Evolutionary conservation across 2,113 vertebrate species (phyloP).

Genomic region (Solenodon paradoxus): DNA sequence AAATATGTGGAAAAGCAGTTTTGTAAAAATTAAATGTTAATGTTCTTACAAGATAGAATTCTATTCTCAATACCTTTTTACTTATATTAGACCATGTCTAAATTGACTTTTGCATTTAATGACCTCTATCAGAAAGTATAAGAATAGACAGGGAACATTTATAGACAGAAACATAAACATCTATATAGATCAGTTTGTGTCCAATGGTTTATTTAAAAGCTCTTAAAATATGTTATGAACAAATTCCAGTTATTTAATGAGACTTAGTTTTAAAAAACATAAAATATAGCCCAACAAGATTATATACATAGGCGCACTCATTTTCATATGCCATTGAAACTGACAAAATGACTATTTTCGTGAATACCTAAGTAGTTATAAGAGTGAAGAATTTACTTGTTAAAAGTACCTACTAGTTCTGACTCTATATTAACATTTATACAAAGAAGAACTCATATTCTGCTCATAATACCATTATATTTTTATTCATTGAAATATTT

Average conservation of each 20-base stretch:
- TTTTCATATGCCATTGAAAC: conserved; percentile 31
- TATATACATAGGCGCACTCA: conserved; percentile 9
- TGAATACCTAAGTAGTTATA: conserved; percentile 42
- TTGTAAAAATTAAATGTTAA: conserved; percentile 63
- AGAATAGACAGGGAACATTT: conserved; percentile 28
- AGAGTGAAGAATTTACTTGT: conserved; percentile 36
- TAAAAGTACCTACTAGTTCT: conserved; percentile 35
- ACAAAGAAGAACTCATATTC: neutral
- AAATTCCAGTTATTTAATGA: conserved; percentile 43
- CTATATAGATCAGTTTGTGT: neutral
- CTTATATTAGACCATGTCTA: conserved; percentile 35
- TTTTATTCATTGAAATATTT: neutral
- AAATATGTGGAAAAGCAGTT: conserved; percentile 18
- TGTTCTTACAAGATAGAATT: neutral
- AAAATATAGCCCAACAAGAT: neutral
- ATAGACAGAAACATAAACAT: neutral
- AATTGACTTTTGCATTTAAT: conserved; percentile 36
- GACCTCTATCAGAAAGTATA: conserved; percentile 40
- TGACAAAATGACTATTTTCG: conserved; percentile 67
- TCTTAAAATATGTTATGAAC: conserved; percentile 34
- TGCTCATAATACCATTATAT: neutral
- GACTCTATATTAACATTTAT: conserved; percentile 5
- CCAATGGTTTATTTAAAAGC: conserved; percentile 11
- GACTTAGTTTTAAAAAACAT: conserved; percentile 49
- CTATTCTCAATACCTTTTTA: conserved; percentile 46